Evolutionary conservation across 2,797 vertebrate species (phyloP).

Genomic region (Hozukius guyotensis): DNA sequence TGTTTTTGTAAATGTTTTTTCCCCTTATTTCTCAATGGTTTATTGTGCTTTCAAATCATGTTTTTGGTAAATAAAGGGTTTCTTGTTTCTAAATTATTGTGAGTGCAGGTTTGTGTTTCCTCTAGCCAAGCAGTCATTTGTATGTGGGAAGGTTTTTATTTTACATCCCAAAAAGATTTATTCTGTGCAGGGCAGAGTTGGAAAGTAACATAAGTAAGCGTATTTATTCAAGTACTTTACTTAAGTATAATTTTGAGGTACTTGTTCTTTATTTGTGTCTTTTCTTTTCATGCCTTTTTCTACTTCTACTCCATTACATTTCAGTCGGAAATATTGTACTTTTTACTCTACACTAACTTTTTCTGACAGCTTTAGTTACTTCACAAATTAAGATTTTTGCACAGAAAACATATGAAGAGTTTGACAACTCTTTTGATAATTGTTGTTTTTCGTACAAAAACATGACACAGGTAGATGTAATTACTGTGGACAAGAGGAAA

Average conservation of each 20-base stretch:
- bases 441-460: too few species aligned
- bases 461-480: too few species aligned
- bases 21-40: not conserved
- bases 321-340: too few species aligned
- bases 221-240: not conserved
- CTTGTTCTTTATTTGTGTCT: not conserved
- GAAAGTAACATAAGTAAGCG: not conserved
- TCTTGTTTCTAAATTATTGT: not conserved
- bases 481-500: too few species aligned
- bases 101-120: not conserved
- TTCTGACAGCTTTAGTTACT: not conserved
- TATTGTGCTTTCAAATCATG: not conserved
- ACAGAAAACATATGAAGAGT: not conserved
- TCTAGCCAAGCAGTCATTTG: not conserved
- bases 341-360: not conserved
- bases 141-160: not conserved
- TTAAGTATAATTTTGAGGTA: not conserved
- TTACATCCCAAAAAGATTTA: not conserved
- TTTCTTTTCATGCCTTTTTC: too few species aligned
- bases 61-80: constrained; percentile 14
- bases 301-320: not conserved
- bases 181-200: not conserved
- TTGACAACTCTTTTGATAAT: not conserved
- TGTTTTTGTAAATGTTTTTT: not conserved
- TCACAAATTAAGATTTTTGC: too few species aligned